Conservation (phyloP, 2,888 invertebrate species). For the Sesamia inferens region DNA sequence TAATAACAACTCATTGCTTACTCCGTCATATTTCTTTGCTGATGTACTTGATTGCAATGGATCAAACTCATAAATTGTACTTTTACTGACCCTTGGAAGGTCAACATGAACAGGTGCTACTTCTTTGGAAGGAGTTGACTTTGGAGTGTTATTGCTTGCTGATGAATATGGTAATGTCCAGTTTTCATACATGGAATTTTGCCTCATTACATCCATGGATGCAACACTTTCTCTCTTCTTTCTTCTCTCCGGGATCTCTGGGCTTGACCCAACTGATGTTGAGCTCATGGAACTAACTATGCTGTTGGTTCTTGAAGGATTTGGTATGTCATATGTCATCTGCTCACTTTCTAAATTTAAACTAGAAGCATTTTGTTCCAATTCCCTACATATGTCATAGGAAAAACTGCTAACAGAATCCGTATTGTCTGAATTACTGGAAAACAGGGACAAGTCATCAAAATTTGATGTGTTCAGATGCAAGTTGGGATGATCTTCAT, state of each 20-base stretch:
- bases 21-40: slow-evolving; percentile 77
- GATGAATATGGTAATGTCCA: slow-evolving; percentile 77
- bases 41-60: slow-evolving; percentile 84
- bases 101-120: slow-evolving; percentile 4
- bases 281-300: slow-evolving; percentile 71
- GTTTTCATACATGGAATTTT: slow-evolving; percentile 84
- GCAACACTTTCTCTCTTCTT: slow-evolving; percentile 71
- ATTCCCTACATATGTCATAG: slow-evolving; percentile 76
- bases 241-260: slow-evolving; percentile 79
- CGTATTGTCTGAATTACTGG: slow-evolving; percentile 82
- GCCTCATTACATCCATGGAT: slow-evolving; percentile 75
- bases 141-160: slow-evolving; percentile 41
- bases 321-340: slow-evolving; percentile 83
- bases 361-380: slow-evolving; percentile 68
- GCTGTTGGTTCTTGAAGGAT: slow-evolving; percentile 79
- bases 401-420: slow-evolving; percentile 82
- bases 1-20: slow-evolving; percentile 91
- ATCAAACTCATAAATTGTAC: slow-evolving; percentile 94
- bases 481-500: slow-evolving; percentile 70
- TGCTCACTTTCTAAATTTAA: slow-evolving; percentile 70
- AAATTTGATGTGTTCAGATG: slow-evolving; percentile 77
- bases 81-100: slow-evolving; percentile 81
- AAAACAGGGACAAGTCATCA: slow-evolving; percentile 82
- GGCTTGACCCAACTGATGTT: slow-evolving; percentile 67
- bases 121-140: slow-evolving; percentile 39